phyloP scores from a whole-genome alignment of 2,797 vertebrate species.

The Microctenopoma stevenorrisi region DNA sequence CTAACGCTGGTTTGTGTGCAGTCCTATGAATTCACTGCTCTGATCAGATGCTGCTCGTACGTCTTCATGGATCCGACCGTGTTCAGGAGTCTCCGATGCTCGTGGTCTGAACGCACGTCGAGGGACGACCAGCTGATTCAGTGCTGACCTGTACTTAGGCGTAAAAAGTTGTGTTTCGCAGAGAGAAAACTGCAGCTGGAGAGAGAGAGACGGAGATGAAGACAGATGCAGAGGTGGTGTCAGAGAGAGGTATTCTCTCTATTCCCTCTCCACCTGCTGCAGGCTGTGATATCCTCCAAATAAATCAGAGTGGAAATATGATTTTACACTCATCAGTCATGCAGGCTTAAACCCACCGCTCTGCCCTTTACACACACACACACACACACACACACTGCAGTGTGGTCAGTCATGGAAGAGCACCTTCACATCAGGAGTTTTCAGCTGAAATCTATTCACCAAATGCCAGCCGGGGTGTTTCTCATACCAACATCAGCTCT shows the following conservation, averaged over 20 bases:
- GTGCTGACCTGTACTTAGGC: no score
- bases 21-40: no score
- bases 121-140: no score
- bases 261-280: conserved; percentile 37
- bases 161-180: no score
- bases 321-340: conserved; percentile 62
- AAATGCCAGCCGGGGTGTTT: conserved; percentile 47
- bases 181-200: no score
- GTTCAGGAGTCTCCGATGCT: no score
- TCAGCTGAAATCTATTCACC: conserved; percentile 59
- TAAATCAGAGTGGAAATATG: conserved; percentile 45
- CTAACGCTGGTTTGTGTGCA: no score
- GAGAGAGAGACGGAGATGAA: no score
- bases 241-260: neutral
- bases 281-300: conserved; percentile 14
- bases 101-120: no score
- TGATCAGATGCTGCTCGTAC: no score
- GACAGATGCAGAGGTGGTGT: no score
- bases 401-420: conserved; percentile 50
- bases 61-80: no score
- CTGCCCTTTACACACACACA: conserved; percentile 47
- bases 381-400: conserved; percentile 4
- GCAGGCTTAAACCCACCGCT: conserved; percentile 47
- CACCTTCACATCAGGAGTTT: conserved; percentile 56
- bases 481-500: conserved; percentile 42